Evolutionary conservation across 2,888 invertebrate genomes (phyloP).

Genomic region (Tineola bisselliella): DNA sequence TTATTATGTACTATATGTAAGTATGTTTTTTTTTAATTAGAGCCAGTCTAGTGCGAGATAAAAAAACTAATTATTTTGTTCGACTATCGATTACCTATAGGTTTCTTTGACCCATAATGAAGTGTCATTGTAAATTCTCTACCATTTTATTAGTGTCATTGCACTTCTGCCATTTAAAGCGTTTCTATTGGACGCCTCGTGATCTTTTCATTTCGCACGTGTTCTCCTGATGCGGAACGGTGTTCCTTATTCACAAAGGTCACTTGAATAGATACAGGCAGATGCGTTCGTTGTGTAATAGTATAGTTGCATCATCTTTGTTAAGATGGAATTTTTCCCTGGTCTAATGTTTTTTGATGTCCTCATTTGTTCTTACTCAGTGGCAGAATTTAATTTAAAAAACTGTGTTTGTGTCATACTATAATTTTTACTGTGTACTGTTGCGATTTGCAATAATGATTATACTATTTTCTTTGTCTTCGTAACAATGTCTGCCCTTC

Average conservation of each 20-base stretch:
- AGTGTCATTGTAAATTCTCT: background rate
- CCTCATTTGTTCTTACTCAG: too few relatives aligned
- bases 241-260: slow-evolving; percentile 34
- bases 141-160: background rate
- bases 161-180: background rate
- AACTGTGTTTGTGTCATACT: background rate
- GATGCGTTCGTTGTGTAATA: slow-evolving; percentile 28
- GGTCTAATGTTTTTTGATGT: too few relatives aligned
- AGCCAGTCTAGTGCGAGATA: too few relatives aligned
- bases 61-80: too few relatives aligned
- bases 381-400: background rate
- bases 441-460: background rate
- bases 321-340: background rate
- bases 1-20: background rate
- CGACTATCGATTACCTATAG: too few relatives aligned
- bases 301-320: background rate
- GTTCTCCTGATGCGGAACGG: slow-evolving; percentile 26
- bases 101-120: too few relatives aligned
- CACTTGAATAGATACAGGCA: slow-evolving; percentile 50
- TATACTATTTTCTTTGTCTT: background rate
- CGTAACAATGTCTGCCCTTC: background rate
- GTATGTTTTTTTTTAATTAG: too few relatives aligned
- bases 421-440: background rate
- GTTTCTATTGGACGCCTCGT: slow-evolving; percentile 15
- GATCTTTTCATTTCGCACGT: slow-evolving; percentile 40